Evolutionary conservation across 1,140 invertebrate species (phyloP).

Genomic region (Macrobrachium rosenbergii): DNA sequence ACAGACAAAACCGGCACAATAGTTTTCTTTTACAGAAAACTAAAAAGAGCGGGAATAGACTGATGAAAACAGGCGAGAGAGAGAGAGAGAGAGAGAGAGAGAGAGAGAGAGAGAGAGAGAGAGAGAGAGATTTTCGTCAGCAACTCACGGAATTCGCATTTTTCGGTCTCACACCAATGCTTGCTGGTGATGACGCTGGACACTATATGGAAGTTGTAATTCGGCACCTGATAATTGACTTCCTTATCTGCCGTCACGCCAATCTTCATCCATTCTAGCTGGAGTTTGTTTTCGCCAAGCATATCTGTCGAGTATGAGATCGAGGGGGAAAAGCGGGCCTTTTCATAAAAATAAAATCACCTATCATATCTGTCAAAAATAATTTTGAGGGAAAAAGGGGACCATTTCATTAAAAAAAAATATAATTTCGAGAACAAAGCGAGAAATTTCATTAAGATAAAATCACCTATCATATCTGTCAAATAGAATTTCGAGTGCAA

Average conservation of each 20-base stretch:
- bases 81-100: background rate
- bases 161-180: conserved; percentile 16
- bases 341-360: too few species aligned
- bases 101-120: background rate
- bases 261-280: conserved; percentile 20
- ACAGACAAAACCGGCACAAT: too few species aligned
- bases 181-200: conserved; percentile 27
- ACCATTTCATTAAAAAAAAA: background rate
- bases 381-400: too few species aligned
- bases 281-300: conserved; percentile 4
- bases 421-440: too few species aligned
- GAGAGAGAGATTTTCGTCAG: background rate
- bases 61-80: too few species aligned
- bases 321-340: too few species aligned
- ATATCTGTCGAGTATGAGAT: conserved; percentile 1
- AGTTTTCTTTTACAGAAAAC: too few species aligned
- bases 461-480: too few species aligned
- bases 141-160: conserved; percentile 37
- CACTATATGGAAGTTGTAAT: conserved; percentile 15
- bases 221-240: background rate
- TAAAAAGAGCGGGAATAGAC: too few species aligned
- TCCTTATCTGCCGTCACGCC: background rate
- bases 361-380: background rate
- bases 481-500: too few species aligned
- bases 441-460: too few species aligned